These are phyloP conservation scores for Phoenicopterus ruber DNA, from an alignment of 2,113 vertebrate genomes.

Conservation along the genomic window DNA sequence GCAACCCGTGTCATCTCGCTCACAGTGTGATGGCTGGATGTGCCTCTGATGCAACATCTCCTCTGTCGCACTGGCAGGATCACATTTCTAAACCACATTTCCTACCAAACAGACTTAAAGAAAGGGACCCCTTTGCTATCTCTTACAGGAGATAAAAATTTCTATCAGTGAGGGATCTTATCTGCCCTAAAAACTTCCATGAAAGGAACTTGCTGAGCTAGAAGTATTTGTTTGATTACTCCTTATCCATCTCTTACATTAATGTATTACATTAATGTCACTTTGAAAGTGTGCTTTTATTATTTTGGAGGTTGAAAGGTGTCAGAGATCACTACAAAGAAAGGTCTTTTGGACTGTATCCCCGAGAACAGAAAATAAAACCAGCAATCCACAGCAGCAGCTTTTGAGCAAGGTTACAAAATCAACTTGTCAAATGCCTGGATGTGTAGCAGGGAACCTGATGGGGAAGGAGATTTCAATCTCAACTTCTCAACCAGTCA, in stretches of 20 bases:
- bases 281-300: neutral
- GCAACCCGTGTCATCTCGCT: neutral
- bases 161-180: neutral
- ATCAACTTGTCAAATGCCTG: neutral
- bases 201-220: neutral
- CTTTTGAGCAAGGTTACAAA: neutral
- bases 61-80: neutral
- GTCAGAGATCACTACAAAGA: neutral
- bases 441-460: neutral
- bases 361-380: neutral
- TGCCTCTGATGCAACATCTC: neutral
- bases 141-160: neutral
- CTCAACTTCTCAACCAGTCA: neutral
- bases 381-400: neutral
- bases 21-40: neutral
- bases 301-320: neutral
- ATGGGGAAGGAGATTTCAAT: neutral
- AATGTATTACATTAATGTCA: neutral
- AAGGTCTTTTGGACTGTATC: neutral
- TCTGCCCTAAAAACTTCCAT: neutral
- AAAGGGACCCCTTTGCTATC: neutral
- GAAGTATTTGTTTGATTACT: neutral
- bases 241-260: neutral
- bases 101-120: neutral
- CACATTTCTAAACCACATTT: neutral